Conservation (phyloP, 2,797 vertebrate species). For the Limosa lapponica region DNA sequence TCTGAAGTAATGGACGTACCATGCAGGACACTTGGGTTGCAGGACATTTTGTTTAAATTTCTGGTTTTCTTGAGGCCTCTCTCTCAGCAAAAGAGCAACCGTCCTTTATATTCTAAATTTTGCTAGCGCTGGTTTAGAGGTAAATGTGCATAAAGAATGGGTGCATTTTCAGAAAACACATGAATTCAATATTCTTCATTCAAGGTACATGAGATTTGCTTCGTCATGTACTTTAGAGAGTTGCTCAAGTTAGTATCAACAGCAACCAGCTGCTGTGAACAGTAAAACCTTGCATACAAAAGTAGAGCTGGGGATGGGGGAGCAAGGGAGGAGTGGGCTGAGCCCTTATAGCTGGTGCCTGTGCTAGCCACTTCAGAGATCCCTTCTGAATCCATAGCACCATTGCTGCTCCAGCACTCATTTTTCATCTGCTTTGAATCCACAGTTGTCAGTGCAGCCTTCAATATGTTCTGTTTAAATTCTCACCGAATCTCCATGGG, state of each 20-base stretch:
- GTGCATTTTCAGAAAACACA: not conserved
- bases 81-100: not conserved
- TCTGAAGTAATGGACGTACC: not conserved
- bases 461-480: conserved; percentile 56
- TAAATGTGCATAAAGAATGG: not conserved
- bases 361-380: not conserved
- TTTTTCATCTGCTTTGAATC: conserved; percentile 42
- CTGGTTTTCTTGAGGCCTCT: not conserved
- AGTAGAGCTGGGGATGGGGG: not conserved
- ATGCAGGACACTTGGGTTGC: not conserved
- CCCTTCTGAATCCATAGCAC: not conserved
- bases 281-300: not conserved
- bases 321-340: not conserved
- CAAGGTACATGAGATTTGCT: not conserved
- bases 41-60: not conserved
- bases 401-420: not conserved
- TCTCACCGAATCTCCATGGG: conserved; percentile 26
- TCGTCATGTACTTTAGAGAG: not conserved
- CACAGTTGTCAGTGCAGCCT: conserved; percentile 24
- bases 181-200: not conserved
- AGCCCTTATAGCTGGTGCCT: not conserved
- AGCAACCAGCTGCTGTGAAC: not conserved
- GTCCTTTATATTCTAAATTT: not conserved
- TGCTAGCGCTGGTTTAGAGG: not conserved
- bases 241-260: not conserved